Conservation (phyloP, 2,113 vertebrate genomes). For the Astur gentilis region DNA sequence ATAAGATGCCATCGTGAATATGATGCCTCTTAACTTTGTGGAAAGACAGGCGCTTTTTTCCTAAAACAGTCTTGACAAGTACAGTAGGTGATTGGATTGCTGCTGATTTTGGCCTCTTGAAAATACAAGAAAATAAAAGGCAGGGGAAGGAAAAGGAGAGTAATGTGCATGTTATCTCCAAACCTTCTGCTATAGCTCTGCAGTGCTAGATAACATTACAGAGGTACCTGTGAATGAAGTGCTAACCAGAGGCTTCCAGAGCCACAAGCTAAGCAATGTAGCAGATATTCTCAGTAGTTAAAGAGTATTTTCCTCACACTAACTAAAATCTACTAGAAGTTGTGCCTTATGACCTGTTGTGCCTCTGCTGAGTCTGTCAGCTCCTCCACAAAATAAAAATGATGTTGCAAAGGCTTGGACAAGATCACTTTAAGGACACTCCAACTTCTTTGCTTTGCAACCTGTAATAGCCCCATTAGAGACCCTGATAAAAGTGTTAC, state of each 20-base stretch:
- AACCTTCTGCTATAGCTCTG: neutral
- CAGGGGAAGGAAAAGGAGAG: neutral
- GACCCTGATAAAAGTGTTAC: neutral
- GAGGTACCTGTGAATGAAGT: neutral
- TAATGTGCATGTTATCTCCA: accelerated
- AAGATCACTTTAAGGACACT: neutral
- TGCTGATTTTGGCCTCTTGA: neutral
- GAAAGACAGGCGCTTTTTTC: neutral
- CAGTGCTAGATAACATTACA: neutral
- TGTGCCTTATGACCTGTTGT: neutral
- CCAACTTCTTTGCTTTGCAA: neutral
- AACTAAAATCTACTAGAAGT: neutral
- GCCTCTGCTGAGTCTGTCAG: neutral
- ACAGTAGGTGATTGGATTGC: neutral
- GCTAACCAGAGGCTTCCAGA: neutral
- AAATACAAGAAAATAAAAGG: neutral
- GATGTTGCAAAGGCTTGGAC: neutral
- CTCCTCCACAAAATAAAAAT: neutral
- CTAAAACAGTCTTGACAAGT: neutral
- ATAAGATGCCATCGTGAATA: neutral
- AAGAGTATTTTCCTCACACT: neutral
- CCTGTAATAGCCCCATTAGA: neutral
- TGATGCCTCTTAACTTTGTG: neutral
- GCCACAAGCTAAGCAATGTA: neutral
- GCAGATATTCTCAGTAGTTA: neutral